phyloP scores from a whole-genome alignment of 2,113 vertebrate genomes.

The Planiliza haematocheilus region DNA sequence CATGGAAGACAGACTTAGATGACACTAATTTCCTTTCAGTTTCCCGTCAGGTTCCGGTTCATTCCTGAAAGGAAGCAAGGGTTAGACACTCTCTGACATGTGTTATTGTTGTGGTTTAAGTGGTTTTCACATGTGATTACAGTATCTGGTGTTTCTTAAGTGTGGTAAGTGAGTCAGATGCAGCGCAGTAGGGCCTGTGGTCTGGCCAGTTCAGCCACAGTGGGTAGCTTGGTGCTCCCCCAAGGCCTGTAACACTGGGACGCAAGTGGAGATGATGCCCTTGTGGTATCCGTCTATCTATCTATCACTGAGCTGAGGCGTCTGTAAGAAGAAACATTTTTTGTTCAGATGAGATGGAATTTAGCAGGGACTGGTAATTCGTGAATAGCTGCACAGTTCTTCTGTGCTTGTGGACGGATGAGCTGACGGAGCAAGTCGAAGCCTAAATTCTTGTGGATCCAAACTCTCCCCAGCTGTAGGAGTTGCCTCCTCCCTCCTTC shows the following conservation, averaged over 20 bases:
- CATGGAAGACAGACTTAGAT: too few species aligned
- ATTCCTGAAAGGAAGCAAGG: slow-evolving; percentile 16
- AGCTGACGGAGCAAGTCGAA: slow-evolving; percentile 28
- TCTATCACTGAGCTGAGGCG: neutral
- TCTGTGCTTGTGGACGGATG: slow-evolving; percentile 1
- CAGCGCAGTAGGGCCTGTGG: slow-evolving; percentile 52
- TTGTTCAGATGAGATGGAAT: slow-evolving; percentile 4
- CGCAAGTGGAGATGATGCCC: neutral
- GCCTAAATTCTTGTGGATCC: slow-evolving; percentile 6
- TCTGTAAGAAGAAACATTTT: neutral
- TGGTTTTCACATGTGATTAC: slow-evolving; percentile 63
- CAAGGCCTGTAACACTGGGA: slow-evolving; percentile 23
- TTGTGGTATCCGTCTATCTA: slow-evolving; percentile 2
- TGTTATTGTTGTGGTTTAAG: slow-evolving; percentile 67
- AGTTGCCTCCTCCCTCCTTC: slow-evolving; percentile 26
- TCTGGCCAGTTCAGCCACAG: slow-evolving; percentile 38
- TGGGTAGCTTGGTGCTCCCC: slow-evolving; percentile 45
- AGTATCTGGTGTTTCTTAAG: slow-evolving; percentile 58
- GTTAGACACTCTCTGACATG: slow-evolving; percentile 20
- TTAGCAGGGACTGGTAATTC: neutral
- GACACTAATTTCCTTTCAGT: neutral
- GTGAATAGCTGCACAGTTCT: neutral
- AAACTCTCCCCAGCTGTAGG: slow-evolving; percentile 1
- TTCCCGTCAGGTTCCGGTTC: slow-evolving; percentile 19
- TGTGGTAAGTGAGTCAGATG: slow-evolving; percentile 55